Conservation (phyloP, 2,797 vertebrate species). For the Scleropages formosus region DNA sequence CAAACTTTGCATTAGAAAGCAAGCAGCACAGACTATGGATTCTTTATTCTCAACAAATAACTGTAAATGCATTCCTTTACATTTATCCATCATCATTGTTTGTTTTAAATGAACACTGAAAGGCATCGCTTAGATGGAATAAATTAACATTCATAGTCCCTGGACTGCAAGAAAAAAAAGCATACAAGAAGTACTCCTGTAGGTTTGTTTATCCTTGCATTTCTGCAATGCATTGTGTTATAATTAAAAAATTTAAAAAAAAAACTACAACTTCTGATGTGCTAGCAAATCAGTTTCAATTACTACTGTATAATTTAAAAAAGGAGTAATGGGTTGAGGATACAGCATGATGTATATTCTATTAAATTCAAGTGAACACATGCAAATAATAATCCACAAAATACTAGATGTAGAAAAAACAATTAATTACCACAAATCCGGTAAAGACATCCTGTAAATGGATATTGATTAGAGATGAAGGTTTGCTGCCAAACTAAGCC, state of each 20-base stretch:
- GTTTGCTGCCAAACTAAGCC: no score
- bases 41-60: constrained; percentile 59
- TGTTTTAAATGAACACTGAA: constrained; percentile 63
- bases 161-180: constrained; percentile 32
- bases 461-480: no score
- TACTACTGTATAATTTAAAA: no score
- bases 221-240: no score
- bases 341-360: no score
- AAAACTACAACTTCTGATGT: background rate
- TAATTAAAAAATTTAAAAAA: no score
- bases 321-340: no score
- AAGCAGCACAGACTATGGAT: constrained; percentile 52
- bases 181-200: background rate
- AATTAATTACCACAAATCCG: no score
- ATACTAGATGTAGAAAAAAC: no score
- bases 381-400: no score
- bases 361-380: no score
- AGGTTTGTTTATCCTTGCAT: background rate
- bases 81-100: constrained; percentile 70
- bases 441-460: no score
- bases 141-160: constrained; percentile 56
- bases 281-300: background rate
- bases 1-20: constrained; percentile 70
- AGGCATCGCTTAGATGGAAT: constrained; percentile 57
- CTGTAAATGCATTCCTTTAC: constrained; percentile 65